A percentile compares a stretch with the other conserved stretches of the same genome.
These are phyloP conservation scores for Cantharis rufa DNA, from an alignment of 2,888 invertebrate species.

Conservation along the genomic window DNA sequence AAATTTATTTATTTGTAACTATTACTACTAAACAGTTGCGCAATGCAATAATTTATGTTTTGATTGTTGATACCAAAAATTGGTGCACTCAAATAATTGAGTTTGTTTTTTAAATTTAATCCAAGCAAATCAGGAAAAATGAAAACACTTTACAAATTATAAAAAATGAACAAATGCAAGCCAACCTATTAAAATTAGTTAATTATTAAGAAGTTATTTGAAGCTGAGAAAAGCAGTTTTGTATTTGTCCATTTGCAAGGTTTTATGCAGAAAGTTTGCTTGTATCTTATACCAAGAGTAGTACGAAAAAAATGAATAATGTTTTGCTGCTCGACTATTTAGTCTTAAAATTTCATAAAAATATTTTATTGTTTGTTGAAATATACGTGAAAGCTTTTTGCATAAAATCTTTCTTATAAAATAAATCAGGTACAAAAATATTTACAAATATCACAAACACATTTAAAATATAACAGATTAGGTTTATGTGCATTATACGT, in stretches of 20 bases:
- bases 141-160: not conserved
- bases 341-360: not conserved
- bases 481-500: not conserved
- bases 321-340: not conserved
- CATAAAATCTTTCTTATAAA: not conserved
- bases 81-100: not conserved
- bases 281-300: not conserved
- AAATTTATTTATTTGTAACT: not conserved
- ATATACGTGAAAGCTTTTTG: not conserved
- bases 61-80: not conserved
- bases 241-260: not conserved
- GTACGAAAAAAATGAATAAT: not conserved
- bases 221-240: not conserved
- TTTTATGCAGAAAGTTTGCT: not conserved
- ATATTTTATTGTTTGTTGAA: not conserved
- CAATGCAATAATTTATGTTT: not conserved
- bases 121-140: not conserved
- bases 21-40: not conserved
- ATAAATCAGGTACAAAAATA: not conserved
- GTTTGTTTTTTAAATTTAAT: not conserved
- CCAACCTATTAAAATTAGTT: not conserved
- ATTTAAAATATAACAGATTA: not conserved
- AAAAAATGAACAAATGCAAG: not conserved
- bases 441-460: not conserved
- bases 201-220: not conserved